Evolutionary conservation across 1,140 invertebrate genomes (phyloP).

Genomic region (Coelopa frigida): DNA sequence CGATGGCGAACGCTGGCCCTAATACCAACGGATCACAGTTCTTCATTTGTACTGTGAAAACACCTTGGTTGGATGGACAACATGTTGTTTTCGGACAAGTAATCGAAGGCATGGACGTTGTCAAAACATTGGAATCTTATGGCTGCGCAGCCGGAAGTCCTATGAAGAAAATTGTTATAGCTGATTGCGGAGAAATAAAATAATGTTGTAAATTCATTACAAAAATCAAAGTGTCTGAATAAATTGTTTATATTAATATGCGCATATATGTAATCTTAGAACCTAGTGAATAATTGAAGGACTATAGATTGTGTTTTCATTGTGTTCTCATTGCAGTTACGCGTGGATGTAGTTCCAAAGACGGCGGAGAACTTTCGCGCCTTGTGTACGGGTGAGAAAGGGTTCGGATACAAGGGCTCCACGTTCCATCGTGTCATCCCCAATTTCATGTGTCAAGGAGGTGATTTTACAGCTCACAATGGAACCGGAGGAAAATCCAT

Average conservation of each 20-base stretch:
- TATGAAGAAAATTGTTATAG: conserved; percentile 67
- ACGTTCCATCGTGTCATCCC: conserved; percentile 91
- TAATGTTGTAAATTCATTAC: conserved; percentile 1
- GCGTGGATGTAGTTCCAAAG: conserved; percentile 77
- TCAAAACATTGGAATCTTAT: conserved; percentile 73
- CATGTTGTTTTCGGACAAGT: conserved; percentile 95
- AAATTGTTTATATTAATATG: too few relatives aligned
- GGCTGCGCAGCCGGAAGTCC: conserved; percentile 80
- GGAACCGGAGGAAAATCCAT: conserved; percentile 93
- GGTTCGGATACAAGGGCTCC: conserved; percentile 83
- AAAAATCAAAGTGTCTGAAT: neutral
- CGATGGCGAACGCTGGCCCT: conserved; percentile 57
- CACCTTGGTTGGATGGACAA: conserved; percentile 85
- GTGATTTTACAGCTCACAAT: conserved; percentile 88
- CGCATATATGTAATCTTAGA: too few relatives aligned
- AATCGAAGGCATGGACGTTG: conserved; percentile 88
- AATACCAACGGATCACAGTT: conserved; percentile 15
- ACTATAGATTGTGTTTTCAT: too few relatives aligned
- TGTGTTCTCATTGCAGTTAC: conserved; percentile 69
- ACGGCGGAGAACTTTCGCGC: conserved; percentile 88
- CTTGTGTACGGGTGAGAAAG: conserved; percentile 83
- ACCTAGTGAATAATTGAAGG: too few relatives aligned
- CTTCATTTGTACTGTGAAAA: conserved; percentile 67
- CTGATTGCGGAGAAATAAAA: conserved; percentile 69
- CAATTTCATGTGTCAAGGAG: conserved; percentile 94